Evolutionary conservation across 2,797 vertebrate genomes (phyloP).

Genomic region (Phoxinus dragarum): DNA sequence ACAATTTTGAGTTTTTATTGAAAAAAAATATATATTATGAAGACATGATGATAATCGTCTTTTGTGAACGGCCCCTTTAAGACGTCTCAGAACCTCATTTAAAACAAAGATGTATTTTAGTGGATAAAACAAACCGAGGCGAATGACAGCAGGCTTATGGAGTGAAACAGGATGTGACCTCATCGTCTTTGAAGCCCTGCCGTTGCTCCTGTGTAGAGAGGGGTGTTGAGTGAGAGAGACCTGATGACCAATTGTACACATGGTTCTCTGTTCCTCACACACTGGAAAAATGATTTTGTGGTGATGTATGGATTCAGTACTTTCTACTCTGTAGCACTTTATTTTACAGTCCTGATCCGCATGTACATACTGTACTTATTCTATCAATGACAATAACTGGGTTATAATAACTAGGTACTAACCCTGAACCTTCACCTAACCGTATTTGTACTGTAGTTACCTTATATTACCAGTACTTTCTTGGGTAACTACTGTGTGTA

Average conservation of each 20-base stretch:
- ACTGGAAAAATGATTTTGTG: constrained; percentile 7
- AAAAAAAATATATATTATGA: not conserved
- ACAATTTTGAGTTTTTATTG: not conserved
- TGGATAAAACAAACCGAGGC: not conserved
- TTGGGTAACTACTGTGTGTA: not conserved
- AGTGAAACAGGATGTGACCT: constrained; percentile 50
- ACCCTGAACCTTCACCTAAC: too few relatives aligned
- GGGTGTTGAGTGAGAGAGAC: constrained; percentile 50
- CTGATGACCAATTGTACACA: constrained; percentile 33
- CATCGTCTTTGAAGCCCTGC: constrained; percentile 33
- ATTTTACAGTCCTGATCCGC: too few relatives aligned
- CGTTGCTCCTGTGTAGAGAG: constrained; percentile 32
- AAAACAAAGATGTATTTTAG: not conserved
- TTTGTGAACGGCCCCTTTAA: not conserved
- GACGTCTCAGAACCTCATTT: not conserved
- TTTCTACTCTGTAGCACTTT: not conserved
- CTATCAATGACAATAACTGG: too few relatives aligned
- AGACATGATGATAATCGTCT: not conserved
- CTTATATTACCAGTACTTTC: too few relatives aligned
- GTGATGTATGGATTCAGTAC: not conserved
- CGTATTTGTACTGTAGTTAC: too few relatives aligned
- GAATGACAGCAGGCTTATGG: constrained; percentile 24
- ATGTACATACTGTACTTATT: too few relatives aligned
- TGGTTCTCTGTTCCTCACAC: constrained; percentile 35
- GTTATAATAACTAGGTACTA: too few relatives aligned